These are phyloP conservation scores for Anoura caudifer DNA, from an alignment of 2,113 vertebrate species.

Conservation along the genomic window DNA sequence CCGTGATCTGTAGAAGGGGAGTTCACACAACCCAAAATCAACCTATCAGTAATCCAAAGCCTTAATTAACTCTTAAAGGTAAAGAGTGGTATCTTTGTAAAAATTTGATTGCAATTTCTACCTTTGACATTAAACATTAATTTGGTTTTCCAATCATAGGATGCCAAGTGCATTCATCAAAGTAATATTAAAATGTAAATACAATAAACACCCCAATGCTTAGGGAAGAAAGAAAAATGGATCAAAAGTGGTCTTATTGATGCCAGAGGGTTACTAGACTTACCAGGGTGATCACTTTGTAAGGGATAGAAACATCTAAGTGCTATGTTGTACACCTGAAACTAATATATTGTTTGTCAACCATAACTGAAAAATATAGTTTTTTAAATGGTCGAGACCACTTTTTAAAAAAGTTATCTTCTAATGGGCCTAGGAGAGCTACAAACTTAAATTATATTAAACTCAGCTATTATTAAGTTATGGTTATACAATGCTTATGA, in stretches of 20 bases:
- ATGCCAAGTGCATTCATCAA: background rate
- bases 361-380: background rate
- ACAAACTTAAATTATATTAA: background rate
- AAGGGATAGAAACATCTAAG: background rate
- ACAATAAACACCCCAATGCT: constrained; percentile 9
- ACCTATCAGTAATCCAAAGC: constrained; percentile 4
- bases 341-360: background rate
- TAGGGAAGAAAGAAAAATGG: background rate
- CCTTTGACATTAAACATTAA: background rate
- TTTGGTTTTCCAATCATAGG: constrained; percentile 6
- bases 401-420: background rate
- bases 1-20: background rate
- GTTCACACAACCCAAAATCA: constrained; percentile 18
- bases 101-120: background rate
- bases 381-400: background rate
- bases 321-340: background rate
- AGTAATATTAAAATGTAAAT: constrained; percentile 37
- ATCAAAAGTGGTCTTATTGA: background rate
- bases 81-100: background rate
- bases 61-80: background rate
- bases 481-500: background rate
- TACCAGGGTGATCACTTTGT: background rate
- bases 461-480: background rate
- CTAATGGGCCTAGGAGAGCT: background rate
- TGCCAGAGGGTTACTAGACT: background rate